Base-by-base conservation (phyloP, 2,888 invertebrate genomes). In the Drosophila kokeensis region DNA sequence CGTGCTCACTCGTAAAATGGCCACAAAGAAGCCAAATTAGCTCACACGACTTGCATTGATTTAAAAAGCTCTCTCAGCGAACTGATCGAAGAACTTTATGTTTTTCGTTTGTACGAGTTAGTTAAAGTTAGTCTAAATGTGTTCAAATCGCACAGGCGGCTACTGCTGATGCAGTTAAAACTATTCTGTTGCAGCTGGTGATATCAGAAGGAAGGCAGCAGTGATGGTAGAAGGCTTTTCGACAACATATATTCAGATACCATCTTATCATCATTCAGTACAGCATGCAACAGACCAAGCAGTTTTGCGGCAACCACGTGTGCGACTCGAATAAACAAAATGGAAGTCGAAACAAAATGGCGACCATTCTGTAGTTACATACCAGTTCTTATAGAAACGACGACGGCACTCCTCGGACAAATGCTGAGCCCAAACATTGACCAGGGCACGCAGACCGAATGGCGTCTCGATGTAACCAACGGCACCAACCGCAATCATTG, bases 331-430 rank as follows among this genome's bases (percentile, higher is more conserved):
- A 13, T 15, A 34, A 29, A 32, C 10, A 52, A 69, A 32, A 32
- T 36, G 36, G 7, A 18, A 7, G 36, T 7, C 15, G 15, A 15
- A 78, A 79, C 68, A 79, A 84, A 85, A 83, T 85, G 84, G 80
- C 88, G 82, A 48, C 70, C 11, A 10, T 27, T n/a, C 21, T 34
- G 15, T 7, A 11, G 8, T 34, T 79, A 93, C 94, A 94, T 95
- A 99, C 99, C 99, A 99, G 95, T 99, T 99, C 95, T 99, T 99
- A 95, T 99, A 99, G 95, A 99, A 99, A 86, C 99, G 96, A 92
- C 99, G 97, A 90, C 98, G 96, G 94, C 99, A 99, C 93, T 99
- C 99, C 93, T 99, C 99, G 50, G 98, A 98, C 93, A 99, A 95
- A 95, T 99, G 99, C 94, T 99, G 99, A 58, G 99, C 99, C 97